Evolutionary conservation across 2,888 invertebrate species (phyloP), one percentile per base, ranked within the genome.

Genomic region (Scaptomyza polygonia): DNA sequence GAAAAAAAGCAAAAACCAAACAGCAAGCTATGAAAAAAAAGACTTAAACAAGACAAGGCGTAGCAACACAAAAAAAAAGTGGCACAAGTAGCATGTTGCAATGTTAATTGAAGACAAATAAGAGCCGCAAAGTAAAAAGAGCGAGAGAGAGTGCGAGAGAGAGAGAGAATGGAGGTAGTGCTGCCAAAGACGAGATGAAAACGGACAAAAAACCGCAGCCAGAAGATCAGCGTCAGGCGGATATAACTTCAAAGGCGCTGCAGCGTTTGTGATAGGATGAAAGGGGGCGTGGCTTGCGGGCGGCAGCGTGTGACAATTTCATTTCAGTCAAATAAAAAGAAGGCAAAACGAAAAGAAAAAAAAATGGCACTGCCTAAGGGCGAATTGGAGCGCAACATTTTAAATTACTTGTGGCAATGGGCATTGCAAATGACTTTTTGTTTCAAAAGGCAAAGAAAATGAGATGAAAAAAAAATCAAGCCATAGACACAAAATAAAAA

Each of bases 31-130:
- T 14, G 16, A 16, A 52, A 36, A 43, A 44, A 55, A 30, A 71
- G 49, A 21, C 21, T 52, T 59, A 59, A 65, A 79, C 62, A 61
- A 48, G 45, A 53, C 53, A 65, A 67, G 49, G 29, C 12, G 11
- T 18, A 32, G 21, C 21, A 48, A 30, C 14, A 34, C 11, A 48
- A 8, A 32, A 12, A 29, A 34, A n/a, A 34, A 27, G 34, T 85
- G 79, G 79, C 82, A 85, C 82, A 79, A 83, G 82, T 82, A 79
- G 80, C 82, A 85, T 85, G 82, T 82, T 83, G 86, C 82, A 86
- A 84, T 84, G 84, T 85, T 85, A 85, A 85, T 85, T 85, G 84
- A 85, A 86, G 73, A 76, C 83, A 86, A 86, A 85, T 77, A 77
- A 71, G 71, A 77, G 67, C 51, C 61, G 57, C 32, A 44, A 30